Evolutionary conservation across 2,888 invertebrate genomes (phyloP).

Genomic region (Cataglyphis altisquamis): DNA sequence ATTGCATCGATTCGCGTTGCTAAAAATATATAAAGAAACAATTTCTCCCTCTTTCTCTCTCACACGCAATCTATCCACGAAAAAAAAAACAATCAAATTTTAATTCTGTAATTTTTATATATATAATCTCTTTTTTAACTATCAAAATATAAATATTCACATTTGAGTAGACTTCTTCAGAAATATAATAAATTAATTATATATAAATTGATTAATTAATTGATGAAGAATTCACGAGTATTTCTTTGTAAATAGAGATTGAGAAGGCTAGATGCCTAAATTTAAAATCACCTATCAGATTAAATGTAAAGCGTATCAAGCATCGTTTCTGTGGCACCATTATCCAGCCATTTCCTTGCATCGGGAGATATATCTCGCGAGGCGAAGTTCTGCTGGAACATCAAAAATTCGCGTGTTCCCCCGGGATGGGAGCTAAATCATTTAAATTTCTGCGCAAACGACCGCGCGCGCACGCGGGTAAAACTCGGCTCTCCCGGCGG

Average conservation of each 20-base stretch:
- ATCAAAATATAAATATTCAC: neutral
- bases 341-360: conserved; percentile 16
- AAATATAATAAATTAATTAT: neutral
- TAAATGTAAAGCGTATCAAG: neutral
- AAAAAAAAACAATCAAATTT: neutral
- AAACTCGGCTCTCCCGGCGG: conserved; percentile 27
- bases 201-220: neutral
- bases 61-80: too few relatives aligned
- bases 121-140: neutral
- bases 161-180: neutral
- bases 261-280: neutral
- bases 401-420: conserved; percentile 51
- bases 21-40: neutral
- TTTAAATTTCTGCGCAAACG: conserved; percentile 57
- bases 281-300: neutral
- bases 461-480: conserved; percentile 49
- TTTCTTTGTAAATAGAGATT: neutral
- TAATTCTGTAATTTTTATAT: neutral
- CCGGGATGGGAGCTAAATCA: conserved; percentile 48
- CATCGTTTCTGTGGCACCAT: conserved; percentile 21
- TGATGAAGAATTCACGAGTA: neutral
- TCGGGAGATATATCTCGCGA: conserved; percentile 37
- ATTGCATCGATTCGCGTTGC: neutral
- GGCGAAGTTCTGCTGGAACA: conserved; percentile 48
- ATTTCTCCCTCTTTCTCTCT: neutral